Evolutionary conservation across 2,113 vertebrate species (phyloP).

Genomic region (Tetrao urogallus): DNA sequence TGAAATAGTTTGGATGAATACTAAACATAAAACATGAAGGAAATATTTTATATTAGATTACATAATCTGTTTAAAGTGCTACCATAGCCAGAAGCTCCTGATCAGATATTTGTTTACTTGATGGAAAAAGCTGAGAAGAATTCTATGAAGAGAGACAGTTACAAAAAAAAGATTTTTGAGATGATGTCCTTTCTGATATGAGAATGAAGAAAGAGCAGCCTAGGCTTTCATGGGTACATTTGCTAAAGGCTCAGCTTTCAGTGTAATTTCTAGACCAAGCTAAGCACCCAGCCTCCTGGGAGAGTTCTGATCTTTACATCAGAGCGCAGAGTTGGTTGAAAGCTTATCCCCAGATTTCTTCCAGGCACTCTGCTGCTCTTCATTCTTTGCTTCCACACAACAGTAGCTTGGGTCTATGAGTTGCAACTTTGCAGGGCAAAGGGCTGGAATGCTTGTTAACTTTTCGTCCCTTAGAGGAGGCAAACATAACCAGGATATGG

Average conservation of each 20-base stretch:
- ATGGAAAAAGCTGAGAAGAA: neutral
- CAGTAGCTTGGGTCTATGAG: neutral
- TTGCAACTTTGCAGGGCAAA: neutral
- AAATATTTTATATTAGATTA: neutral
- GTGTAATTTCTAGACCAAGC: neutral
- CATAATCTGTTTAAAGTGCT: neutral
- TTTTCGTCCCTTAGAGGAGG: neutral
- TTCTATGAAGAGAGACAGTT: neutral
- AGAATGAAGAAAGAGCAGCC: neutral
- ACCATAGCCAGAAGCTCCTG: neutral
- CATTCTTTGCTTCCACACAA: neutral
- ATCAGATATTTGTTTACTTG: neutral
- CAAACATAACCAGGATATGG: neutral
- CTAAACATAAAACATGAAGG: neutral
- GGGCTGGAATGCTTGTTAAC: neutral
- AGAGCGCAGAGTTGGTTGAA: neutral
- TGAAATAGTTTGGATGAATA: neutral
- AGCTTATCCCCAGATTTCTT: neutral
- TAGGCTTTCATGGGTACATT: neutral
- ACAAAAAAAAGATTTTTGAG: neutral
- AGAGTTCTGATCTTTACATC: neutral
- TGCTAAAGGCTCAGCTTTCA: neutral
- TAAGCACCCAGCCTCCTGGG: neutral
- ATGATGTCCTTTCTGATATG: neutral
- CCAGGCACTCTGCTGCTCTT: neutral